Evolutionary conservation across 2,113 vertebrate species (phyloP), one percentile per base, ranked within the genome.

Genomic region (Scortum barcoo): DNA sequence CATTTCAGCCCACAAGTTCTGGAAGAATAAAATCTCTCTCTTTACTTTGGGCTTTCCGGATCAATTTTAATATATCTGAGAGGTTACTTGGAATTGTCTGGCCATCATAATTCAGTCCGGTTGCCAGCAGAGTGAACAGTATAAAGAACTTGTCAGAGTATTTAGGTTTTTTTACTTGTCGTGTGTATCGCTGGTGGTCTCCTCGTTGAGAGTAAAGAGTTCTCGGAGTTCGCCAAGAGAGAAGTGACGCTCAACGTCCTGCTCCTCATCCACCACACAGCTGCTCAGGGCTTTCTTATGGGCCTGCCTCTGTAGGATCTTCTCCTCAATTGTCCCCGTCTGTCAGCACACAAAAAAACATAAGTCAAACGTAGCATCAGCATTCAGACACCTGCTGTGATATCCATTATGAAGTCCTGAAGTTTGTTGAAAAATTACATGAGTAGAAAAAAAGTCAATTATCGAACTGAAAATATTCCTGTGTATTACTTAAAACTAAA

Each of bases 241-340:
- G 90, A 99, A 99, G 78, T 99, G 98, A 30, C 98, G 95, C 91
- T 98, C 97, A 50, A 99, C 98, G 20, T 99, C 96, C 90, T 97
- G 97, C 85, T 99, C 98, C 87, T 99, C 97, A 36, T 99, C 98
- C 48, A 99, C 98, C 88, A 99, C 98, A 0, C 98, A 99, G 94
- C 98, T 99, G 93, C 98, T 99, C 87, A 99, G 95, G 5, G 98
- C 98, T 72, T 99, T 99, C 94, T 99, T 99, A 86, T 99, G 98
- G 53, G 98, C 97, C 91, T 99, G 98, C 26, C 98, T 96, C 86
- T 99, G 98, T 76, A 99, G 95, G 88, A 99, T 99, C 94, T 99
- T 99, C 95, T 99, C 98, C 90, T 99, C 98, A 10, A 99, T 99
- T 2, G 98, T 99, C 58, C 98, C 98, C 0, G 98, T 97, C 98